phyloP scores from a whole-genome alignment of 2,797 vertebrate genomes.

The Poecilia gillii region DNA sequence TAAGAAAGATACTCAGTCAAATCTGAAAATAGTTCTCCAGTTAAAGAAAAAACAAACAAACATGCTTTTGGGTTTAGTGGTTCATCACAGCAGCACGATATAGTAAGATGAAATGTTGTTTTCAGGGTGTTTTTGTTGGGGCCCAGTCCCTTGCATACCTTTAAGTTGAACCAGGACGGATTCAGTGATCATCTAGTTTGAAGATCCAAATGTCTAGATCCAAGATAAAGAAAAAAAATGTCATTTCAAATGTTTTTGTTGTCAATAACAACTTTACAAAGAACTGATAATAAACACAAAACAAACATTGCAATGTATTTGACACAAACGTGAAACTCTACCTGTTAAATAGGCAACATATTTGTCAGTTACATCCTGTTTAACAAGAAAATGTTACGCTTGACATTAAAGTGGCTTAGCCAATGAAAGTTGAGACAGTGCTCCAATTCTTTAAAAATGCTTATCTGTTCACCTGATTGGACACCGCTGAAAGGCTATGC shows the following conservation, averaged over 20 bases:
- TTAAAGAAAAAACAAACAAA: not conserved
- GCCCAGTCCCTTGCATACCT: constrained; percentile 62
- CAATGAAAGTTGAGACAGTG: not conserved
- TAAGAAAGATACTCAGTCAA: not conserved
- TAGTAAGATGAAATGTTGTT: not conserved
- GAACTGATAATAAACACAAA: not conserved
- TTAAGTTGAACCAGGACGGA: constrained; percentile 41
- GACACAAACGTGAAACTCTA: not conserved
- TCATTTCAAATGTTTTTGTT: not conserved
- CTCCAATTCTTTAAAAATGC: not conserved
- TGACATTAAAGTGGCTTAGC: too few species aligned
- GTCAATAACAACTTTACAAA: not conserved
- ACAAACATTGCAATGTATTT: too few species aligned
- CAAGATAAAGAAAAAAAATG: not conserved
- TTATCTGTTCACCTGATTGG: not conserved
- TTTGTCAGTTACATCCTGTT: not conserved
- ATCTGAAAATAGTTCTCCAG: not conserved
- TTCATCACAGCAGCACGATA: not conserved
- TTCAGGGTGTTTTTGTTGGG: constrained; percentile 11
- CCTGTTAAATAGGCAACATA: not conserved
- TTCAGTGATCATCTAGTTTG: constrained; percentile 32
- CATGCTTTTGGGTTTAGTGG: not conserved
- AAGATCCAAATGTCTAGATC: constrained; percentile 20
- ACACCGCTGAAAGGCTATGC: not conserved
- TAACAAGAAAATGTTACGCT: not conserved